Evolutionary conservation across 2,888 invertebrate species (phyloP), one percentile per base, ranked within the genome.

Genomic region (Cryptocheilus praepositus): DNA sequence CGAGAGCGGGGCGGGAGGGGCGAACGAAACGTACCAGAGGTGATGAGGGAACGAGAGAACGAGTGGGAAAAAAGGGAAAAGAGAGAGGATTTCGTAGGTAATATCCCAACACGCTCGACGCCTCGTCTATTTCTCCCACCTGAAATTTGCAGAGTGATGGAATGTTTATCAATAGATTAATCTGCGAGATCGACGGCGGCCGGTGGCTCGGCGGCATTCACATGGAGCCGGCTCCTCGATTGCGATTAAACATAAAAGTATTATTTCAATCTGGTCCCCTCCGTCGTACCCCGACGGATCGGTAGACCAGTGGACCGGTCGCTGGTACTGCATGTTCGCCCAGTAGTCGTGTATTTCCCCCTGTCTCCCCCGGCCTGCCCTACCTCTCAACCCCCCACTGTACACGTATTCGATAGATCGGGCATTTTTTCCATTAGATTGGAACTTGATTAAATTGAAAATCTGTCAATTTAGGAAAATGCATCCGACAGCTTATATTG

Each of bases 401-500:
- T 21, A 22, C 69, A 36, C 60, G 63, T 66, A 43, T 51, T 85
- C 86, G 86, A 87, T 86, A 84, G 85, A 85, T 83, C 84, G 81
- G 82, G 86, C 84, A 85, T 85, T 88, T 85, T 85, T 86, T 86
- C 87, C 88, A 86, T 88, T 87, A 86, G 86, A 88, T 87, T 84
- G 86, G 80, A 86, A 84, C 85, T 88, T 85, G 88, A 88, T 88
- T 87, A 85, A 87, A 88, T 88, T 86, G 88, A 88, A 87, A 88
- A 88, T 88, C 88, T 86, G 88, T 88, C 88, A 88, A 86, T 88
- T 88, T 86, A 83, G 85, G 84, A 85, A 86, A 87, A 86, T 86
- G 83, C 85, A 84, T 86, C 85, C 83, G 86, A 85, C 85, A 83
- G 86, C 82, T 86, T 85, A 86, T 86, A 87, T 87, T 81, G 88